Conservation (phyloP, 1,140 invertebrate genomes). For the Bombus confusus region DNA sequence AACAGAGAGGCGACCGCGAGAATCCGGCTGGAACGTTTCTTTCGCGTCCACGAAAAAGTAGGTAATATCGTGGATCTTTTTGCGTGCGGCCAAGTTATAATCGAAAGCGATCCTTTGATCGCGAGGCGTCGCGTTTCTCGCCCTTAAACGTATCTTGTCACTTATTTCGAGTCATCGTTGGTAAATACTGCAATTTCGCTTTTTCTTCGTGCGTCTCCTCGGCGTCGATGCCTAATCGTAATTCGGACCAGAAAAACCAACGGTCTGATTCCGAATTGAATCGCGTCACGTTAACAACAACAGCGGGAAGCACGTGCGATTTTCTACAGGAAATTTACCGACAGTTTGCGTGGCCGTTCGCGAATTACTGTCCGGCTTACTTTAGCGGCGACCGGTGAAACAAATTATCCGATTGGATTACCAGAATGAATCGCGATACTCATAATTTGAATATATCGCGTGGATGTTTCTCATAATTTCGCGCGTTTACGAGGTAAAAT, state of each 20-base stretch:
- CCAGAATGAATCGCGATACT: background rate
- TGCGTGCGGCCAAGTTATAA: slow-evolving; percentile 18
- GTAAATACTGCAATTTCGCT: slow-evolving; percentile 67
- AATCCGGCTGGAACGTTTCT: background rate
- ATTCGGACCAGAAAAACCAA: slow-evolving; percentile 53
- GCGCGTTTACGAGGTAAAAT: background rate
- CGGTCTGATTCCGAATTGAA: slow-evolving; percentile 54
- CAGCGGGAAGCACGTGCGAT: slow-evolving; percentile 28
- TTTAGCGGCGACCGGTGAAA: background rate
- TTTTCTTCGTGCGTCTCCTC: slow-evolving; percentile 45
- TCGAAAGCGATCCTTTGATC: slow-evolving; percentile 68
- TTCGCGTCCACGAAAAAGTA: slow-evolving; percentile 11
- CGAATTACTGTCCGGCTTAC: background rate
- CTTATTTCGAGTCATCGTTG: slow-evolving; percentile 65
- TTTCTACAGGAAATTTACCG: slow-evolving; percentile 19
- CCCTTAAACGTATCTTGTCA: slow-evolving; percentile 46
- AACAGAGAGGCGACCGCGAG: background rate
- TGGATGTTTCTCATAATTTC: background rate
- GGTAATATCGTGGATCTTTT: slow-evolving; percentile 7
- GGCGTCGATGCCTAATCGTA: slow-evolving; percentile 49
- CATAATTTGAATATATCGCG: background rate
- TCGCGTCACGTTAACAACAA: slow-evolving; percentile 44
- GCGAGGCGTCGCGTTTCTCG: slow-evolving; percentile 57
- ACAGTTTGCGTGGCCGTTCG: slow-evolving; percentile 23
- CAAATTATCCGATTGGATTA: background rate